Base-by-base conservation (phyloP, 1,140 invertebrate species). In the Drosophila triauraria region DNA sequence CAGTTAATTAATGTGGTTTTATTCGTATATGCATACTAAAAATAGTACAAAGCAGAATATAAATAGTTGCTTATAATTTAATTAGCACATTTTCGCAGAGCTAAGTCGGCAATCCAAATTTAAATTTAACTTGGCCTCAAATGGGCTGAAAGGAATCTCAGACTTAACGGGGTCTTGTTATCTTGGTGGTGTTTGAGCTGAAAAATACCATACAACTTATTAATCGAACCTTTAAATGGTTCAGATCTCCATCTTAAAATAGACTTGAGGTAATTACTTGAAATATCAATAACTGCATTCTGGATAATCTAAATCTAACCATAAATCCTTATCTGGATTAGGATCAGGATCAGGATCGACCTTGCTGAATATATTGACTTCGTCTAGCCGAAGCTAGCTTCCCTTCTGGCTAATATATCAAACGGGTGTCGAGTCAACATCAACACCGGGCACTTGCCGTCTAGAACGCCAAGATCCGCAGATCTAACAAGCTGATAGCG, bases 1-100 rank as follows among this genome's bases (percentile, higher is more conserved):
- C 75, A 78, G 74, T 69, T 56, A 75, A 78, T 69, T 50, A 42
- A 69, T 60, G 43, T 46, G 71, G 20, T 47, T 71, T 42, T 40
- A 48, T 75, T 75, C 40, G 43, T 44, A 50, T 59, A 13, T 17
- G 47, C 23, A 42, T 59, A 76, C 62, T 67, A 76, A 77, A 77
- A 67, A 65, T 76, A 76, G 74, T 53, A 76, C 27, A 46, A 68
- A 68, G 47, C 13, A 23, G 42, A 53, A 35, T 75, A 42, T 38
- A 57, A 75, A 75, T 65, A 65, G 61, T 75, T 64, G 38, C 17
- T 35, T 40, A 75, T 58, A 38, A 57, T 57, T 50, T n/a, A 78
- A 46, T 78, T 78, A 69, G 44, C 75, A 77, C 75, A 13, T 61
- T 61, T 54, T 13, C 44, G 74, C 35, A 42, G 42, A 44, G 43